Evolutionary conservation across 1,140 invertebrate species (phyloP), one percentile per base, ranked within the genome.

Genomic region (Lepidurus packardi): DNA sequence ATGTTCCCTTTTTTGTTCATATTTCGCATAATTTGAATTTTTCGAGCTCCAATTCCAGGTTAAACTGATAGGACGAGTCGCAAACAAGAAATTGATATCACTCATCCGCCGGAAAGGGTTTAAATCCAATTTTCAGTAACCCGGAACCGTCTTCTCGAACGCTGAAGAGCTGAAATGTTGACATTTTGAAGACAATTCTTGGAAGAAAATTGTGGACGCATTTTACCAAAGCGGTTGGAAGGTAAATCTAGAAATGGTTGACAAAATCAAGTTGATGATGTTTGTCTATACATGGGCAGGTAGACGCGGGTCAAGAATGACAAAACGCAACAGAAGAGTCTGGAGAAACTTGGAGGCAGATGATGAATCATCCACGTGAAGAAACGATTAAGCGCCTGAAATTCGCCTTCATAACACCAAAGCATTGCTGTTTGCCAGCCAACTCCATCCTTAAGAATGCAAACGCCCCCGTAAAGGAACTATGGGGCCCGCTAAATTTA

Each of bases 341-440:
- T 21, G 53, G 53, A 65, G 53, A 65, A 65, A 21, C 21, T 65
- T 7, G 53, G 13, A 13, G 53, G 6, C n/a, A 21, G 53, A 65
- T 65, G 53, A 65, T 65, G 53, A 65, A 65, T 65, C 53, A 65
- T 65, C 53, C 16, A 21, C 1, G 6, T 13, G 21, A 65, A 21
- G 6, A 65, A 65, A 65, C 53, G 53, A 65, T 65, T n/a, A 65
- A 65, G 16, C 16, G 53, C 53, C 53, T 65, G n/a, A 13, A 65
- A 65, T 65, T 65, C 13, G 9, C 16, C 21, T 65, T n/a, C 53
- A 1, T 65, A 65, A 65, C 53, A 21, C 53, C 21, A 65, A 34
- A 34, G 34, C 53, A 65, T 65, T 65, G 53, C 53, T 65, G 53
- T 65, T 65, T 65, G 53, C 53, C 53, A 65, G 53, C 53, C 53